Evolutionary conservation across 1,140 invertebrate species (phyloP).

Genomic region (Temnothorax curvispinosus): DNA sequence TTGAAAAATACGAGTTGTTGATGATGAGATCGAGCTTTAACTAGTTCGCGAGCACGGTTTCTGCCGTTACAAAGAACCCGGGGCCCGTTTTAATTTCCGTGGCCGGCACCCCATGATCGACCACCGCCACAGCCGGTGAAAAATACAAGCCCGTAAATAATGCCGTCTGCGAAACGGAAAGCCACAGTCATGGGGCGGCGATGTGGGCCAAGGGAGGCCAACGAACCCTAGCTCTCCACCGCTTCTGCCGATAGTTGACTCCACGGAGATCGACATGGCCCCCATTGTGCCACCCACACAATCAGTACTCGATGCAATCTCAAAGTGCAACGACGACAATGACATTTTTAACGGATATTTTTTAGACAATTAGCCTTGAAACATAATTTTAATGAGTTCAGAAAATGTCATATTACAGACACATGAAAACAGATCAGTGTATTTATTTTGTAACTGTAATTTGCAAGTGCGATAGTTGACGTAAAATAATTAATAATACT

Average conservation of each 20-base stretch:
- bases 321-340: neutral
- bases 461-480: neutral
- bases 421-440: neutral
- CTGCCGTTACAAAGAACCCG: neutral
- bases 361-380: neutral
- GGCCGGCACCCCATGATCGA: slow-evolving; percentile 59
- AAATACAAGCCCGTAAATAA: slow-evolving; percentile 56
- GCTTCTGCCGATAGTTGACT: slow-evolving; percentile 32
- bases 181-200: slow-evolving; percentile 19
- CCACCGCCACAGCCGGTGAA: slow-evolving; percentile 3
- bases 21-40: neutral
- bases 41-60: neutral
- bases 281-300: slow-evolving; percentile 34
- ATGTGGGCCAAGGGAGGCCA: slow-evolving; percentile 59
- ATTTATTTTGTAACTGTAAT: neutral
- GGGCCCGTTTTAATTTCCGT: slow-evolving; percentile 50
- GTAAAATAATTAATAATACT: neutral
- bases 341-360: neutral
- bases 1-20: neutral
- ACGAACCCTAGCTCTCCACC: slow-evolving; percentile 25
- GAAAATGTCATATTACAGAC: neutral
- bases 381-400: neutral
- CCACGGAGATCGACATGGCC: neutral
- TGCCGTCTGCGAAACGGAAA: slow-evolving; percentile 53
- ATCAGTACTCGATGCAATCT: slow-evolving; percentile 26